phyloP scores from a whole-genome alignment of 2,888 invertebrate genomes.

The Seladonia tumulorum region DNA sequence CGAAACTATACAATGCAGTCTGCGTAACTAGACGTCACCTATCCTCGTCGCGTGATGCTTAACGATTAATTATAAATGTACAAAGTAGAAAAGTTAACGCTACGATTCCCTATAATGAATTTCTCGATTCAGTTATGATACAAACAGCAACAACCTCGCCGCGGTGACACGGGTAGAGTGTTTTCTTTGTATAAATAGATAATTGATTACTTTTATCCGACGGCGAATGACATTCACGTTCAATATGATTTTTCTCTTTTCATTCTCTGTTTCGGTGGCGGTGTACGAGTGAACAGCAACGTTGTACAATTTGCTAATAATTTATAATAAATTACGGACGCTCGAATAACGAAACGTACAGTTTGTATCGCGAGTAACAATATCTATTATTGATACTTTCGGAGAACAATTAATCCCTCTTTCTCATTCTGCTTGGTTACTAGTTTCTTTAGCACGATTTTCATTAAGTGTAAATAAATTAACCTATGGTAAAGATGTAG shows the following conservation, averaged over 20 bases:
- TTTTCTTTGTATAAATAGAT: constrained; percentile 45
- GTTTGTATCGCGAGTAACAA: background rate
- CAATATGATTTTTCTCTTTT: background rate
- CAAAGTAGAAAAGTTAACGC: constrained; percentile 29
- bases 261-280: background rate
- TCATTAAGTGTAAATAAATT: constrained; percentile 2
- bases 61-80: constrained; percentile 41
- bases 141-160: background rate
- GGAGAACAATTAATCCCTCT: background rate
- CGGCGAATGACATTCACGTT: constrained; percentile 44
- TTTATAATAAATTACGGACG: constrained; percentile 55
- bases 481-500: constrained; percentile 3
- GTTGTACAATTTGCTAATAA: constrained; percentile 32
- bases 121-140: constrained; percentile 2
- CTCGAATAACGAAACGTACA: constrained; percentile 3
- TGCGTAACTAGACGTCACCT: constrained; percentile 14
- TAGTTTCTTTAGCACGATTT: constrained; percentile 17
- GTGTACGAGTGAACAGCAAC: background rate
- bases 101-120: constrained; percentile 17
- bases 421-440: background rate
- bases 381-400: background rate
- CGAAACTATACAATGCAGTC: constrained; percentile 16
- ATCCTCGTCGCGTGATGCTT: background rate
- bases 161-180: background rate
- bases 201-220: constrained; percentile 13